Conservation (phyloP, 2,888 invertebrate genomes). For the Opisthograptis luteolata region DNA sequence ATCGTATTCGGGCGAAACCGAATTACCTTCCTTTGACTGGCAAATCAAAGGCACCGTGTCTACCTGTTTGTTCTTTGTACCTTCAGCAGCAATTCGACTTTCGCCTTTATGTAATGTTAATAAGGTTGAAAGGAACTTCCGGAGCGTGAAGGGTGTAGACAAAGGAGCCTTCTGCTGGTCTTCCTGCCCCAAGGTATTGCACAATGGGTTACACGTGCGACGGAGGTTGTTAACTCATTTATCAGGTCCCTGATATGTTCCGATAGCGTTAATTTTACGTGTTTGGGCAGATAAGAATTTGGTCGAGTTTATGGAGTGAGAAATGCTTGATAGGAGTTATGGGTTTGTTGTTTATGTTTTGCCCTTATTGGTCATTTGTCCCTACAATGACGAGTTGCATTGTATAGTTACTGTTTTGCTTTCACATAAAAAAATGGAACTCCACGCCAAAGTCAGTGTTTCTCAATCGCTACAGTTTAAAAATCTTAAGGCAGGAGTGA, state of each 20-base stretch:
- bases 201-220: slow-evolving; percentile 38
- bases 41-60: slow-evolving; percentile 38
- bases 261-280: slow-evolving; percentile 37
- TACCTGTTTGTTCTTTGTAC: slow-evolving; percentile 38
- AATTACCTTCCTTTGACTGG: slow-evolving; percentile 36
- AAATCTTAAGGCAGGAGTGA: too few species aligned
- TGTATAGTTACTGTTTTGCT: too few species aligned
- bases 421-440: too few species aligned
- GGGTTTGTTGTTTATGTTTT: neutral
- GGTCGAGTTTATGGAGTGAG: slow-evolving; percentile 12
- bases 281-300: slow-evolving; percentile 28
- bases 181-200: slow-evolving; percentile 38
- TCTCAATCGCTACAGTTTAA: too few species aligned
- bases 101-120: slow-evolving; percentile 8
- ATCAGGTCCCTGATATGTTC: slow-evolving; percentile 38
- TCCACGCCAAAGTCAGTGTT: too few species aligned
- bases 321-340: slow-evolving; percentile 11
- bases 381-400: too few species aligned
- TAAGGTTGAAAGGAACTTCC: slow-evolving; percentile 20
- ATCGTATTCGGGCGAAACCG: slow-evolving; percentile 30
- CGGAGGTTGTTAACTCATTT: slow-evolving; percentile 37
- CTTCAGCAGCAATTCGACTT: slow-evolving; percentile 1
- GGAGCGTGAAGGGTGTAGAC: slow-evolving; percentile 16
- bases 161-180: slow-evolving; percentile 29
- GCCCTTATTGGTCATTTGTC: too few species aligned